phyloP scores from a whole-genome alignment of 2,888 invertebrate species.

The Neoascia interrupta region DNA sequence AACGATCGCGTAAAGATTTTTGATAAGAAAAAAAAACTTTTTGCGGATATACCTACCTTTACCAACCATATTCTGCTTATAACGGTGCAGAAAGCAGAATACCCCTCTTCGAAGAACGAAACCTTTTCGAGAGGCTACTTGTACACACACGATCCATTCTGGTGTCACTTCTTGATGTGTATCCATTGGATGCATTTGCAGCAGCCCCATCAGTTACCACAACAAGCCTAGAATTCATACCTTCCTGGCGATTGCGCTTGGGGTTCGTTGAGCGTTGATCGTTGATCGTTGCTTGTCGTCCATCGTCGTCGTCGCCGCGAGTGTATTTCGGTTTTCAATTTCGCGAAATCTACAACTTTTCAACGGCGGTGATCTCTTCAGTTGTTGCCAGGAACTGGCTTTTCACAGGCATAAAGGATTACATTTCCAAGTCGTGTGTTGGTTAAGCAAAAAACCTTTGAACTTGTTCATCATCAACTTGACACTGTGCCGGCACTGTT shows the following conservation, averaged over 20 bases:
- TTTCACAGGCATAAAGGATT: constrained; percentile 14
- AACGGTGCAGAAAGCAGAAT: constrained; percentile 61
- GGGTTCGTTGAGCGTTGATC: too few relatives aligned
- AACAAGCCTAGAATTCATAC: constrained; percentile 62
- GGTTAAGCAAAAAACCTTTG: constrained; percentile 10
- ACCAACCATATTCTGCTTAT: constrained; percentile 54
- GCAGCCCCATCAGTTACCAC: constrained; percentile 49
- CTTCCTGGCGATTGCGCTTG: constrained; percentile 46
- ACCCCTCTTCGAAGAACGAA: constrained; percentile 42
- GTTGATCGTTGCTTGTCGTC: constrained; percentile 34
- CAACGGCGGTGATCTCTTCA: constrained; percentile 1
- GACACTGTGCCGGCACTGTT: constrained; percentile 4
- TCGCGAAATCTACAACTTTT: constrained; percentile 44
- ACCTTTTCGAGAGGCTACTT: constrained; percentile 59
- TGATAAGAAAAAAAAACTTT: constrained; percentile 27
- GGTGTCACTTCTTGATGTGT: constrained; percentile 65
- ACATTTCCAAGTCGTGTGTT: constrained; percentile 19
- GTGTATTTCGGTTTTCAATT: constrained; percentile 61
- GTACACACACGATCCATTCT: constrained; percentile 60
- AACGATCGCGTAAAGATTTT: constrained; percentile 8
- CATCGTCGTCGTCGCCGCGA: constrained; percentile 46
- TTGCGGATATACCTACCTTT: constrained; percentile 23
- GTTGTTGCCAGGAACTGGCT: not conserved
- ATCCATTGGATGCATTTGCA: constrained; percentile 61
- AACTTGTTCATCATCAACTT: constrained; percentile 21